These are phyloP conservation scores for Montipora cactus DNA, from an alignment of 64 coral and sea anemone species.

Conservation along the genomic window DNA sequence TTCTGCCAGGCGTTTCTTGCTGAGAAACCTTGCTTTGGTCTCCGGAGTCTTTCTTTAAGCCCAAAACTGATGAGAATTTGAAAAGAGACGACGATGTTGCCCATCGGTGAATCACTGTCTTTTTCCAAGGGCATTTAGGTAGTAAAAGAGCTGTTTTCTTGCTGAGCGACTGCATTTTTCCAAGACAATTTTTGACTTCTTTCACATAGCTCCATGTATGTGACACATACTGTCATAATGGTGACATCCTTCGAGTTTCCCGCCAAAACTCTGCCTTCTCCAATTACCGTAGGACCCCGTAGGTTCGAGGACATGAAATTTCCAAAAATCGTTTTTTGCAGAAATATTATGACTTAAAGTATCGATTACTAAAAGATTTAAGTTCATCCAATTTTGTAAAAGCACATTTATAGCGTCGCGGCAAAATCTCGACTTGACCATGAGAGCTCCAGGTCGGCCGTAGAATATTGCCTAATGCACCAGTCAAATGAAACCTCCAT, in stretches of 20 bases:
- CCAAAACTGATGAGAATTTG: neutral
- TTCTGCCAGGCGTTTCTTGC: slow-evolving; percentile 29
- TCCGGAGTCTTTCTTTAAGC: neutral
- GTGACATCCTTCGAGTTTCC: neutral
- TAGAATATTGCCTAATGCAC: no score
- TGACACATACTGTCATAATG: neutral
- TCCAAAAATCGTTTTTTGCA: no score
- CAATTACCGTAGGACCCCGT: no score
- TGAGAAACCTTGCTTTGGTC: neutral
- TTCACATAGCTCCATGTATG: neutral
- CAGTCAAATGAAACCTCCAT: no score
- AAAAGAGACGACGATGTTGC: slow-evolving; percentile 2
- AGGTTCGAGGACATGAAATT: no score
- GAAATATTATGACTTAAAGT: no score
- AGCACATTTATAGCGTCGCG: no score
- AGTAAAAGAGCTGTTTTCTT: neutral
- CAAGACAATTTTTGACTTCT: no score
- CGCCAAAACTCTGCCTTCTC: neutral
- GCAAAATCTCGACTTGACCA: no score
- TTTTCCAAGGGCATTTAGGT: neutral
- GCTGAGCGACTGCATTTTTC: neutral
- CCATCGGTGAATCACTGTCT: neutral
- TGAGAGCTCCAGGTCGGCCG: no score
- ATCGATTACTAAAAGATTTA: no score
- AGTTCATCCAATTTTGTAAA: no score